Evolutionary conservation across 2,888 invertebrate species (phyloP), one percentile per base, ranked within the genome.

Genomic region (Volucella zonaria): DNA sequence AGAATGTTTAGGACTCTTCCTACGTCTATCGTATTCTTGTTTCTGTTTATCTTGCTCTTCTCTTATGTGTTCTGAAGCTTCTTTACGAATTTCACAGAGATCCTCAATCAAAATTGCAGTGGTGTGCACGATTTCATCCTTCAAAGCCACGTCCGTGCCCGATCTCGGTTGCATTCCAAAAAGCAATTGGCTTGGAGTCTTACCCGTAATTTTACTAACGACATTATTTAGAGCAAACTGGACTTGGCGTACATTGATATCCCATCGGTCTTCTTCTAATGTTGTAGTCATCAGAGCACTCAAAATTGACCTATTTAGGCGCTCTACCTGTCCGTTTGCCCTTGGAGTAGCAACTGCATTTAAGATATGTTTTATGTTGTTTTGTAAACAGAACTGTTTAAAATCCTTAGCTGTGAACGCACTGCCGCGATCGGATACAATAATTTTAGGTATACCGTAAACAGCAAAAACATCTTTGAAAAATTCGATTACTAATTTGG

Each of bases 401-500:
- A 92, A 92, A 2, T 73, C 59, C 14, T 88, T 87, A 2, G 90
- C 88, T 0, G 91, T 92, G 62, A 90, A 92, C 3, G 88, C 87
- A 12, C 89, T 88, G 10, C 91, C 91, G 47, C 89, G 82, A 76
- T 92, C 91, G 0, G 89, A 88, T 8, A 92, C 88, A 3, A 91
- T 82, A 6, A 88, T 70, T 1, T 56, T 83, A 6, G 89, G 89
- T 31, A 80, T 78, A 0, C 90, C 89, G 75, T 89, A 89, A 8
- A 87, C 70, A 8, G 77, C 61, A 59, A 89, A 86, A 18, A 90
- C 77, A 58, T 89, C 86, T 52, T 88, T 51, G 4, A 90, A 61
- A 9, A 87, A 86, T 64, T 80, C 87, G n/a, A 90, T 85, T 0
- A 88, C 89, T 2, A 86, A 79, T 66, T 86, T 86, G 1, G 89